A percentile compares a stretch with the other conserved stretches of the same genome.
Conservation (phyloP, 2,113 vertebrate species). For the Cyprinus carpio region DNA sequence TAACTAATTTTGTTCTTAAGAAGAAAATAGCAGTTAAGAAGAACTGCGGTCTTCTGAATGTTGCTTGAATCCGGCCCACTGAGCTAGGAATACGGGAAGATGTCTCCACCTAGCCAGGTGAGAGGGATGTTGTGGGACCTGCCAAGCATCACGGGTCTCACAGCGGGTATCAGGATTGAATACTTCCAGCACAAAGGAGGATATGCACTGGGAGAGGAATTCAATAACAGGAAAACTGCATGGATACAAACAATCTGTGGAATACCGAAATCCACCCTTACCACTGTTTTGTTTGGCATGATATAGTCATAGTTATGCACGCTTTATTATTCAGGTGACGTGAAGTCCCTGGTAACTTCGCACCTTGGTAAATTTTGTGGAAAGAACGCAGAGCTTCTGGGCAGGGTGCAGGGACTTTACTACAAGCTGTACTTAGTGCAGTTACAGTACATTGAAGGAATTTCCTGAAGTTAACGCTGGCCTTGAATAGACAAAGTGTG, state of each 20-base stretch:
- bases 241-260: constrained; percentile 78
- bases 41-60: not conserved
- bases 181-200: constrained; percentile 65
- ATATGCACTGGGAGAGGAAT: constrained; percentile 76
- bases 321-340: constrained; percentile 56
- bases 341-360: constrained; percentile 32
- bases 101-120: constrained; percentile 5
- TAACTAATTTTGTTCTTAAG: no score
- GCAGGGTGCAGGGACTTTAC: constrained; percentile 24
- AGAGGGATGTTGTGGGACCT: constrained; percentile 13
- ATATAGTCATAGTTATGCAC: constrained; percentile 57
- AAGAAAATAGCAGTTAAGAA: not conserved
- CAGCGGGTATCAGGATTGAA: constrained; percentile 61
- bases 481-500: constrained; percentile 57
- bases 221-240: constrained; percentile 81
- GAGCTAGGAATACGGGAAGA: not conserved
- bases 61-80: not conserved
- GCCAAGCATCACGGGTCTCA: constrained; percentile 30
- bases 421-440: constrained; percentile 52
- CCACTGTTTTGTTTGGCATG: constrained; percentile 74
- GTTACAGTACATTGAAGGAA: constrained; percentile 56
- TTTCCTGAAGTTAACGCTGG: constrained; percentile 60
- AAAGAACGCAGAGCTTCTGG: not conserved
- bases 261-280: constrained; percentile 77
- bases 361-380: constrained; percentile 16